Percentiles rank a stretch among this genome's conserved stretches.
These are phyloP conservation scores for Colletes gigas DNA, from an alignment of 1,140 invertebrate genomes.

Conservation along the genomic window DNA sequence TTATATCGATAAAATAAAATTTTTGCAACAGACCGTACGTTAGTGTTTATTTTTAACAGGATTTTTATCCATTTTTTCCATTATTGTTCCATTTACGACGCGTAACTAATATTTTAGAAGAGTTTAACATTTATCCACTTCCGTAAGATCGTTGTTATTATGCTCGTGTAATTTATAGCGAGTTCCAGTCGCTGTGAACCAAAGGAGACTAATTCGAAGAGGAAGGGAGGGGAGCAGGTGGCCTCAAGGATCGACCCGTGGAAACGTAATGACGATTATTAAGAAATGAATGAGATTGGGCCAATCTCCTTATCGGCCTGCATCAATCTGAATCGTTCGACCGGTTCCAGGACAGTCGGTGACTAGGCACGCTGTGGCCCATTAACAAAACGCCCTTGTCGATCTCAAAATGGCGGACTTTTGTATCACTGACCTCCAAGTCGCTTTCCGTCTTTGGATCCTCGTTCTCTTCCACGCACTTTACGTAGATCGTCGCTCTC, in stretches of 20 bases:
- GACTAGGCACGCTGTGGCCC: slow-evolving; percentile 59
- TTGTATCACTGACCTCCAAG: slow-evolving; percentile 66
- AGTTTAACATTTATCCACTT: no score
- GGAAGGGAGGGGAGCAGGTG: slow-evolving; percentile 28
- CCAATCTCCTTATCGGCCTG: slow-evolving; percentile 69
- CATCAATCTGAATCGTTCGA: slow-evolving; percentile 65
- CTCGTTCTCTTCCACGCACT: slow-evolving; percentile 76
- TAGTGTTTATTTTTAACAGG: no score
- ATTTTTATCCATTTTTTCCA: no score
- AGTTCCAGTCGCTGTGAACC: background rate
- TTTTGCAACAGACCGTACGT: no score
- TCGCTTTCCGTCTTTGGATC: slow-evolving; percentile 70
- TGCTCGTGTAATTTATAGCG: no score
- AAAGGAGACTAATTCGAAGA: background rate
- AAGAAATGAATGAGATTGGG: slow-evolving; percentile 69
- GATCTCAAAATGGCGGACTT: background rate
- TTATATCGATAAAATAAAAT: no score
- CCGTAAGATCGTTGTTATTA: no score
- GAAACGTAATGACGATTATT: slow-evolving; percentile 72
- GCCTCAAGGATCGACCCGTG: slow-evolving; percentile 23
- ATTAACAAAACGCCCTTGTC: slow-evolving; percentile 61
- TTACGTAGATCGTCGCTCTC: slow-evolving; percentile 77
- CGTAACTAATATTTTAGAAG: no score
- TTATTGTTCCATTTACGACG: no score
- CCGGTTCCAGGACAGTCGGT: slow-evolving; percentile 58